A percentile compares a stretch with the other conserved stretches of the same genome.
Conservation (phyloP, 1,140 invertebrate species). For the Matsumurasca onukii region DNA sequence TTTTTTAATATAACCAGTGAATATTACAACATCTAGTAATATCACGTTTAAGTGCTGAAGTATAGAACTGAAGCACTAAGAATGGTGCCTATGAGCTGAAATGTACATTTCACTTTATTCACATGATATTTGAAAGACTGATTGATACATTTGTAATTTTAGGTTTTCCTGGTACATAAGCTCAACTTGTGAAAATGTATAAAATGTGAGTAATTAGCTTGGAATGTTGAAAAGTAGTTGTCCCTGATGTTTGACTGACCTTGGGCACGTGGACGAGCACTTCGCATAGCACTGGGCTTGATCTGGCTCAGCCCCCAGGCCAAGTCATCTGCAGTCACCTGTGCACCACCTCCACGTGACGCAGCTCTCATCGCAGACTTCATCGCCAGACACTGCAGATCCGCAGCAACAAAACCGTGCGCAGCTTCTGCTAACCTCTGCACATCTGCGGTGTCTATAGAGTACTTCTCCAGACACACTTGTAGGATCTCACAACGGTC, state of each 20-base stretch:
- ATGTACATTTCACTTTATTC: too few species aligned
- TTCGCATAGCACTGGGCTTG: conserved; percentile 89
- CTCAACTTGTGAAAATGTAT: too few species aligned
- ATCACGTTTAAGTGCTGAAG: too few species aligned
- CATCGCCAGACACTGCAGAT: conserved; percentile 73
- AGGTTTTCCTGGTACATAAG: too few species aligned
- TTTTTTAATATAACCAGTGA: too few species aligned
- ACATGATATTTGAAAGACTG: too few species aligned
- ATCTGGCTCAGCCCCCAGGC: conserved; percentile 65
- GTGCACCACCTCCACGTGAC: conserved; percentile 28
- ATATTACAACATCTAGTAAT: too few species aligned
- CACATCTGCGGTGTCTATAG: conserved; percentile 53
- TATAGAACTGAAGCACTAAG: too few species aligned
- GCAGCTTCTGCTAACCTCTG: conserved; percentile 66
- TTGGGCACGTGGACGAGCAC: conserved; percentile 80
- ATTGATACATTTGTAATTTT: too few species aligned
- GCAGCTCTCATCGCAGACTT: conserved; percentile 62
- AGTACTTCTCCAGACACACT: conserved; percentile 53
- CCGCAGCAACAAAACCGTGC: conserved; percentile 88
- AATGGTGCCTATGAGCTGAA: too few species aligned
- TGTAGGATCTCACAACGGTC: conserved; percentile 66
- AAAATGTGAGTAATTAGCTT: not conserved
- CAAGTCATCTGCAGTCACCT: conserved; percentile 54
- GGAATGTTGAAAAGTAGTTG: not conserved
- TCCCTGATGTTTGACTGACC: conserved; percentile 57